These are phyloP conservation scores for Tetragonula clypearis DNA, from an alignment of 1,140 invertebrate genomes.

Conservation along the genomic window DNA sequence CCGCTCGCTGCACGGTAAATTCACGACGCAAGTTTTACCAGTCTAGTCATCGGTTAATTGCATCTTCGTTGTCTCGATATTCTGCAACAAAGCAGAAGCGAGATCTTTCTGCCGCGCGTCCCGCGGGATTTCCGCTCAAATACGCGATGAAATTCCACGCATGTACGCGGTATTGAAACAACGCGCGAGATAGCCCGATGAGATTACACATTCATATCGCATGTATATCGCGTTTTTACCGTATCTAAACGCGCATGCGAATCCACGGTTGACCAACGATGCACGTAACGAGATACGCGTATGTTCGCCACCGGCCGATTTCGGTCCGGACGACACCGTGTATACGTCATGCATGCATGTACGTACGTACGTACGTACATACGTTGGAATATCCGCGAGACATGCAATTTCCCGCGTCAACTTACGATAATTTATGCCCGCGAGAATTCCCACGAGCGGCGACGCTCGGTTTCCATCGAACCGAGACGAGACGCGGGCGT, in stretches of 20 bases:
- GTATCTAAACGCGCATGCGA: not conserved
- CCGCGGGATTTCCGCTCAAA: not conserved
- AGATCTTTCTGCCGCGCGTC: too few species aligned
- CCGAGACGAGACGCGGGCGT: conserved; percentile 3
- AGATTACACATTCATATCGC: not conserved
- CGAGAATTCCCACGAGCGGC: conserved; percentile 14
- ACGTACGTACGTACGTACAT: not conserved
- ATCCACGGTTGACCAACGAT: conserved; percentile 34
- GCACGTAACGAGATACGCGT: conserved; percentile 41
- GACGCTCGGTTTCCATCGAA: not conserved
- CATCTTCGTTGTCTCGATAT: too few species aligned
- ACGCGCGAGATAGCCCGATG: too few species aligned
- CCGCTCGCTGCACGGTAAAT: too few species aligned
- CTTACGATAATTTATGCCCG: conserved; percentile 43
- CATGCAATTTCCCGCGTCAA: conserved; percentile 31
- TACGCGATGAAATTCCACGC: not conserved
- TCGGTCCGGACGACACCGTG: not conserved
- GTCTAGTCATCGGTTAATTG: too few species aligned
- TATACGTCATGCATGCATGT: too few species aligned
- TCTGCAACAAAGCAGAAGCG: too few species aligned
- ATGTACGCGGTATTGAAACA: not conserved
- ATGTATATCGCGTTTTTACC: not conserved
- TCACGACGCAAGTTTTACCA: too few species aligned
- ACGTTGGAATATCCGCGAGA: conserved; percentile 6
- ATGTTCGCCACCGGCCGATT: conserved; percentile 13